Evolutionary conservation across 2,797 vertebrate genomes (phyloP).

Genomic region (Smutsia temminckii): DNA sequence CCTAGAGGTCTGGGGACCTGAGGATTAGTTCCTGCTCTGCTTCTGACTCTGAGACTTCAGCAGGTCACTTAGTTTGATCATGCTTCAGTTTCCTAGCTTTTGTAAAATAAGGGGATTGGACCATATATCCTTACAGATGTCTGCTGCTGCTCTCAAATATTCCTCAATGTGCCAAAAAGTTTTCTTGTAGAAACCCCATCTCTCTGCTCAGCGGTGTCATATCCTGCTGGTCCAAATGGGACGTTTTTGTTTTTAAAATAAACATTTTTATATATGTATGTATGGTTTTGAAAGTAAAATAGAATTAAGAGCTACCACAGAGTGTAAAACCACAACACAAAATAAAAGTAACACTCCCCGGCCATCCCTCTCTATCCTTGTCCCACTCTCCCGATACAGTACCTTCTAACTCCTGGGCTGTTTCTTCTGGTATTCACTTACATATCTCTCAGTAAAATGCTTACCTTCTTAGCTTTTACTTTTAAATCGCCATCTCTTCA

Average conservation of each 20-base stretch:
- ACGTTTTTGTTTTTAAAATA: not conserved
- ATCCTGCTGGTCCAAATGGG: not conserved
- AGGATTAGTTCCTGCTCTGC: not conserved
- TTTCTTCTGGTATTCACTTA: not conserved
- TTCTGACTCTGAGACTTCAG: slow-evolving; percentile 1
- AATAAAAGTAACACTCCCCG: not conserved
- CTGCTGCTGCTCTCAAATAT: not conserved
- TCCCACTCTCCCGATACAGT: not conserved
- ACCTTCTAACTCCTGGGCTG: not conserved
- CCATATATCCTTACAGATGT: not conserved
- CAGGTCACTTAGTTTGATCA: not conserved
- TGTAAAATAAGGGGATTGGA: not conserved
- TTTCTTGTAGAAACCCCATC: not conserved
- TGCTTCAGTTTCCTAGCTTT: not conserved
- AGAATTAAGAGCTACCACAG: not conserved
- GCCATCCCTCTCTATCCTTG: not conserved
- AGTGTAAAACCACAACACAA: not conserved
- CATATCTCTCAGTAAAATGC: slow-evolving; percentile 14
- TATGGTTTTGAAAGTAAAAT: not conserved
- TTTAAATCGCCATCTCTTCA: slow-evolving; percentile 16
- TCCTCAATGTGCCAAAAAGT: not conserved
- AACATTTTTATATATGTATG: not conserved
- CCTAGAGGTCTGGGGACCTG: not conserved
- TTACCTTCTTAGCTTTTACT: slow-evolving; percentile 4
- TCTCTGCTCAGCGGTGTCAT: not conserved